phyloP scores from a whole-genome alignment of 2,888 invertebrate genomes.

The Calameuta pallipes region DNA sequence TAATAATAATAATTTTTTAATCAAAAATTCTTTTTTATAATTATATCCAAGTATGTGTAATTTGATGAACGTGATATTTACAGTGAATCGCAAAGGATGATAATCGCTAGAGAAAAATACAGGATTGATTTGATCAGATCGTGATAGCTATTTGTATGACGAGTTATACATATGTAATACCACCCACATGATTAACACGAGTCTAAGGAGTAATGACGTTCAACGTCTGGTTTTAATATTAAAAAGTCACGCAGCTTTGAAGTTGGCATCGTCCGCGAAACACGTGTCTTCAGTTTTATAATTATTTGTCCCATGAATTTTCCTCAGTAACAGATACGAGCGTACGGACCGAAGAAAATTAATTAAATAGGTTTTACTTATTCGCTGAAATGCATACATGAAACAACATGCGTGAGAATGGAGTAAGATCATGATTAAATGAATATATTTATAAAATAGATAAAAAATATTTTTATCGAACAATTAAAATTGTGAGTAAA shows the following conservation, averaged over 20 bases:
- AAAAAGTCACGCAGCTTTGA: constrained; percentile 35
- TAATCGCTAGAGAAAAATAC: too few species aligned
- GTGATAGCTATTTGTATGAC: not conserved
- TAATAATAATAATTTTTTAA: not conserved
- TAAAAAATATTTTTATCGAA: too few species aligned
- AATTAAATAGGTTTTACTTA: not conserved
- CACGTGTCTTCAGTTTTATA: constrained; percentile 36
- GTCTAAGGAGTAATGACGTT: not conserved
- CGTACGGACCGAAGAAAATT: not conserved
- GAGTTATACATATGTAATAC: not conserved
- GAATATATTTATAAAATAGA: too few species aligned
- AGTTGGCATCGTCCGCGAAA: constrained; percentile 35
- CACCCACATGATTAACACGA: not conserved
- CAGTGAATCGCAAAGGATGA: too few species aligned
- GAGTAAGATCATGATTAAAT: too few species aligned
- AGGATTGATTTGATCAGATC: too few species aligned
- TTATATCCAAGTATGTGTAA: too few species aligned
- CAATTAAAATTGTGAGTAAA: too few species aligned
- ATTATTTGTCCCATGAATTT: constrained; percentile 11
- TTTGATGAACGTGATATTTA: too few species aligned
- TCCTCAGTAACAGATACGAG: not conserved
- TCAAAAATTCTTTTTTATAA: not conserved
- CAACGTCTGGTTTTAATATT: constrained; percentile 31
- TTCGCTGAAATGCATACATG: too few species aligned
- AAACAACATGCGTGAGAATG: too few species aligned